These are phyloP conservation scores for Aleiodes leptofemur DNA, from an alignment of 2,888 invertebrate species.

Conservation along the genomic window DNA sequence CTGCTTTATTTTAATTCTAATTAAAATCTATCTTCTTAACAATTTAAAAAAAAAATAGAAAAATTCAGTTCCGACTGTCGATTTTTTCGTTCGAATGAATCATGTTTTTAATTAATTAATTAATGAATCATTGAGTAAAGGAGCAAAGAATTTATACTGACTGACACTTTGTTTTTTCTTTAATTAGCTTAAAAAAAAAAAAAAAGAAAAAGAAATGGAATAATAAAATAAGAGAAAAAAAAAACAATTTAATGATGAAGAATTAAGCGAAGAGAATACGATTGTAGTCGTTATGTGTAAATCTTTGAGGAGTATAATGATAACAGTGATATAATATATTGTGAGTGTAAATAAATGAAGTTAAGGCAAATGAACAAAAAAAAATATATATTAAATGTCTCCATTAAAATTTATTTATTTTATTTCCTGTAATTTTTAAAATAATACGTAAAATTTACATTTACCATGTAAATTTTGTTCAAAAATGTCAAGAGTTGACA, in stretches of 20 bases:
- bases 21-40: no score
- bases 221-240: conserved; percentile 1
- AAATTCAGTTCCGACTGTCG: conserved; percentile 13
- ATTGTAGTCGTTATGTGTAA: conserved; percentile 69
- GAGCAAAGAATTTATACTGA: conserved; percentile 20
- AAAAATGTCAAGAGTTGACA: neutral
- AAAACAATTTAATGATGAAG: conserved; percentile 31
- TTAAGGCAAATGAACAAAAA: conserved; percentile 60
- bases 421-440: neutral
- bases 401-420: conserved; percentile 3
- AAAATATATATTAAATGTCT: neutral
- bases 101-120: neutral
- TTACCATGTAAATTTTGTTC: neutral
- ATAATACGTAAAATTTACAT: neutral
- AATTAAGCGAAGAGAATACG: conserved; percentile 51
- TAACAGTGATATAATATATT: conserved; percentile 74
- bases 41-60: no score
- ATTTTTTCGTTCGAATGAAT: conserved; percentile 7
- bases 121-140: conserved; percentile 39
- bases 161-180: conserved; percentile 47
- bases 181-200: conserved; percentile 39
- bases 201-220: conserved; percentile 18
- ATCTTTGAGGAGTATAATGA: conserved; percentile 70
- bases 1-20: no score
- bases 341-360: conserved; percentile 74